phyloP scores from a whole-genome alignment of 2,113 vertebrate species.

The Nothocercus julius region DNA sequence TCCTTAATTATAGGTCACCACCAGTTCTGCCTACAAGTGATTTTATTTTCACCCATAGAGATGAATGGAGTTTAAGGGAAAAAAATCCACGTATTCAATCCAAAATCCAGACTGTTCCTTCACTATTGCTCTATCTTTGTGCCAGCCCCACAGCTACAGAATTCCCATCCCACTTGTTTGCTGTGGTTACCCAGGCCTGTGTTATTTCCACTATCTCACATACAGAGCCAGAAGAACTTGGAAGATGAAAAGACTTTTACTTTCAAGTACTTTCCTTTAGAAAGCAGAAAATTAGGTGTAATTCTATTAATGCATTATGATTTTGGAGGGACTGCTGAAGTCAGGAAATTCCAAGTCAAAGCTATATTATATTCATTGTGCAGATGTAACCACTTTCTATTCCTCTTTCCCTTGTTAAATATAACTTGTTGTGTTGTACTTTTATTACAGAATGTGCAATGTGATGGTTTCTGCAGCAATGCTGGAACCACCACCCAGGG shows the following conservation, averaged over 20 bases:
- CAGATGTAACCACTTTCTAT: conserved; percentile 59
- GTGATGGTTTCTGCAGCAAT: neutral
- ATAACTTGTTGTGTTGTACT: neutral
- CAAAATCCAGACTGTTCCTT: conserved; percentile 18
- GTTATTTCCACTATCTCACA: conserved; percentile 63
- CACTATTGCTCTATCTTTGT: neutral
- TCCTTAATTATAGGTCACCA: neutral
- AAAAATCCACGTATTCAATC: neutral
- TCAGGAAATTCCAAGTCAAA: conserved; percentile 69
- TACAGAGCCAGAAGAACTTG: conserved; percentile 60
- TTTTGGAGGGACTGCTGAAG: conserved; percentile 45
- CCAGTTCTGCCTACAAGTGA: neutral
- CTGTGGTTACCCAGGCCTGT: conserved; percentile 55
- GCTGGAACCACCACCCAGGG: conserved; percentile 6
- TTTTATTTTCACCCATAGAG: conserved; percentile 13
- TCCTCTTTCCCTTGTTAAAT: conserved; percentile 62
- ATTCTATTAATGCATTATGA: conserved; percentile 60
- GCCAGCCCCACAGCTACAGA: neutral
- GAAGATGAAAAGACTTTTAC: conserved; percentile 56
- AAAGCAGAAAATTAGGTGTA: conserved; percentile 51
- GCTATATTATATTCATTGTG: conserved; percentile 53
- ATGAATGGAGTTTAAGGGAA: neutral
- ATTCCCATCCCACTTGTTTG: conserved; percentile 59
- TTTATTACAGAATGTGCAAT: conserved; percentile 9
- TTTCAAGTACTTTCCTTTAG: conserved; percentile 67